phyloP scores from a whole-genome alignment of 2,113 vertebrate species.

The Sander lucioperca region DNA sequence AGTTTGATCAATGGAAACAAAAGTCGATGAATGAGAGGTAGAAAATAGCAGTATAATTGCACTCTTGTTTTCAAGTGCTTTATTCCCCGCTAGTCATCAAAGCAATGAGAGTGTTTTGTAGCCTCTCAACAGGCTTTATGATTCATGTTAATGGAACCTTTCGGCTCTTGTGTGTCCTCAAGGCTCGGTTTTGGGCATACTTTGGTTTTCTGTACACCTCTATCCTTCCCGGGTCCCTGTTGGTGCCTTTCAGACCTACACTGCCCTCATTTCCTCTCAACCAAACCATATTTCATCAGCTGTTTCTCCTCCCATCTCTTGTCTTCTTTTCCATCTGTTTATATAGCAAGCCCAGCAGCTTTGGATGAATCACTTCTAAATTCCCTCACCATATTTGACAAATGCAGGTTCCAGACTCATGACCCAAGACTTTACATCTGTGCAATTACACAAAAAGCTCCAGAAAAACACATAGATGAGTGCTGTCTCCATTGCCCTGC shows the following conservation, averaged over 20 bases:
- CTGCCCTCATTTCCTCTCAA: slow-evolving; percentile 11
- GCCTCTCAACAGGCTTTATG: slow-evolving; percentile 17
- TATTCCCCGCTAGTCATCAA: background rate
- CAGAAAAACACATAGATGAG: slow-evolving; percentile 1
- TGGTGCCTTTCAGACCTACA: background rate
- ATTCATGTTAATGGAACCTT: slow-evolving; percentile 18
- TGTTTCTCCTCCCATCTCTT: background rate
- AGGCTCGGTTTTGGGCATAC: slow-evolving; percentile 17
- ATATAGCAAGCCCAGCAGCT: slow-evolving; percentile 1
- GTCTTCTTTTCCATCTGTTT: background rate
- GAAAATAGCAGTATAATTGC: background rate
- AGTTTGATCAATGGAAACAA: background rate
- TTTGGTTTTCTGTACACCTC: slow-evolving; percentile 26
- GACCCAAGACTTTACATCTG: slow-evolving; percentile 16
- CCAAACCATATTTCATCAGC: slow-evolving; percentile 1
- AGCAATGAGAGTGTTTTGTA: background rate
- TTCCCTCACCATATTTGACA: background rate
- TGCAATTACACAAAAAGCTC: background rate
- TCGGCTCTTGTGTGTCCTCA: background rate
- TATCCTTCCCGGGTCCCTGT: slow-evolving; percentile 2
- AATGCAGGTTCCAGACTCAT: slow-evolving; percentile 18
- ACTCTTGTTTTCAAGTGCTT: background rate
- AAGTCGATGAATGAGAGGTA: background rate
- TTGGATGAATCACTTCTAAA: background rate
- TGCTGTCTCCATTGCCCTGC: background rate